A percentile compares a stretch with the other conserved stretches of the same genome.
Conservation (phyloP, 2,113 vertebrate species). For the Condylura cristata region DNA sequence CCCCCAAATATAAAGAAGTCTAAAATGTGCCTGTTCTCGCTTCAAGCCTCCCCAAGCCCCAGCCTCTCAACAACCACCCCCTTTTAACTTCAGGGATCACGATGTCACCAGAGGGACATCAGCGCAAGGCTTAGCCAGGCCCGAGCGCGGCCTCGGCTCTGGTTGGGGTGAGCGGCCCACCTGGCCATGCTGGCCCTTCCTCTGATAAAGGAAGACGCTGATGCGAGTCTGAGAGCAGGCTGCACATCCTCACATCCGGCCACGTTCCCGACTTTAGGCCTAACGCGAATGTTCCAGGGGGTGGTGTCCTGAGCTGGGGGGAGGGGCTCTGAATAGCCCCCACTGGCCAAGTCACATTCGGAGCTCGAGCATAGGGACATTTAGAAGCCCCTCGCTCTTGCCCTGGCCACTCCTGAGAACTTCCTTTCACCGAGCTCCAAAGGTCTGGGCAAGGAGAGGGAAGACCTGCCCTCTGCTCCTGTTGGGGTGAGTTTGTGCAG, state of each 20-base stretch:
- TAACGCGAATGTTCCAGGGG: rapidly evolving
- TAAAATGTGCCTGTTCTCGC: not conserved
- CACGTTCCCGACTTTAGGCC: not conserved
- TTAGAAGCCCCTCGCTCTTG: not conserved
- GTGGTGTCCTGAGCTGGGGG: not conserved
- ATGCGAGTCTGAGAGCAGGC: not conserved
- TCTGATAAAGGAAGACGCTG: not conserved
- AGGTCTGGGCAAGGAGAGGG: not conserved
- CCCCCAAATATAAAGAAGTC: not conserved
- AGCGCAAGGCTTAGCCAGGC: not conserved
- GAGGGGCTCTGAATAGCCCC: not conserved
- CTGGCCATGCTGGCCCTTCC: not conserved
- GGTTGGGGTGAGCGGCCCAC: not conserved
- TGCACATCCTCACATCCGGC: not conserved
- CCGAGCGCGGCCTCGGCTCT: too few relatives aligned
- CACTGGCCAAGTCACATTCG: not conserved
- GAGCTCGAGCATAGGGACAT: not conserved
- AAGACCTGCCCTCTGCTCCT: not conserved
- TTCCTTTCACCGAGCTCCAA: not conserved
- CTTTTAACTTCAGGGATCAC: not conserved
- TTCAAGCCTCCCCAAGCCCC: not conserved
- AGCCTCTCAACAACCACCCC: not conserved
- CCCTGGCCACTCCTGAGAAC: not conserved
- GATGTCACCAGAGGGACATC: not conserved
- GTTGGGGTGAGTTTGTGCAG: not conserved